Percentiles rank a stretch among this genome's conserved stretches.
Conservation (phyloP, 2,797 vertebrate species). For the Microctenopoma lineatum region DNA sequence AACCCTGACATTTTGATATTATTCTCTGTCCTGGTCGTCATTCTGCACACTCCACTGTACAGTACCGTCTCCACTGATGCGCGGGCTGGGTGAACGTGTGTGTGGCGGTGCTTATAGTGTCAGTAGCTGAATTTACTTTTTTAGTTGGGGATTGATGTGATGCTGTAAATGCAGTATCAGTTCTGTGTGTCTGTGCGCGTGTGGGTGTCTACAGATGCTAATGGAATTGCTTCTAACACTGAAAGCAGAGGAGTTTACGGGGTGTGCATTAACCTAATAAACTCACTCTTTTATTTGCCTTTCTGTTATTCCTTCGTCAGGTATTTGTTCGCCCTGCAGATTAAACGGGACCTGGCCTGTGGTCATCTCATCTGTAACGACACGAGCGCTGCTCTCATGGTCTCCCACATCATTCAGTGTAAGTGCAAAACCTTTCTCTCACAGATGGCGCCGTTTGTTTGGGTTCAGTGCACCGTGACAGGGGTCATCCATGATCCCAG, state of each 20-base stretch:
- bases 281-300: conserved; percentile 54
- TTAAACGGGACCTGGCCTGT: conserved; percentile 92
- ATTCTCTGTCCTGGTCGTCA: no score
- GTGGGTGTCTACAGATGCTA: not conserved
- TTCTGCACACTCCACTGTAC: not conserved
- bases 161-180: not conserved
- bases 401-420: conserved; percentile 96
- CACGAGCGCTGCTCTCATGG: conserved; percentile 91
- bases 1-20: no score
- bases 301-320: conserved; percentile 73
- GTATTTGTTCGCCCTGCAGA: conserved; percentile 95
- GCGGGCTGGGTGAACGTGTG: not conserved
- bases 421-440: conserved; percentile 67
- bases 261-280: conserved; percentile 10
- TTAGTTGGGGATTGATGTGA: conserved; percentile 2
- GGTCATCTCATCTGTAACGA: conserved; percentile 91
- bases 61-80: not conserved
- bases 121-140: conserved; percentile 2
- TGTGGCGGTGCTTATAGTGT: not conserved
- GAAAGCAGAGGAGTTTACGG: conserved; percentile 1
- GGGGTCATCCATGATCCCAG: not conserved
- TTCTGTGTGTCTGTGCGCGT: not conserved
- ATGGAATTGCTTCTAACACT: conserved; percentile 9
- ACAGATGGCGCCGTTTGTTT: not conserved
- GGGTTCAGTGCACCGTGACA: not conserved